Evolutionary conservation across 2,113 vertebrate genomes (phyloP).

Genomic region (Gymnorhina tibicen): DNA sequence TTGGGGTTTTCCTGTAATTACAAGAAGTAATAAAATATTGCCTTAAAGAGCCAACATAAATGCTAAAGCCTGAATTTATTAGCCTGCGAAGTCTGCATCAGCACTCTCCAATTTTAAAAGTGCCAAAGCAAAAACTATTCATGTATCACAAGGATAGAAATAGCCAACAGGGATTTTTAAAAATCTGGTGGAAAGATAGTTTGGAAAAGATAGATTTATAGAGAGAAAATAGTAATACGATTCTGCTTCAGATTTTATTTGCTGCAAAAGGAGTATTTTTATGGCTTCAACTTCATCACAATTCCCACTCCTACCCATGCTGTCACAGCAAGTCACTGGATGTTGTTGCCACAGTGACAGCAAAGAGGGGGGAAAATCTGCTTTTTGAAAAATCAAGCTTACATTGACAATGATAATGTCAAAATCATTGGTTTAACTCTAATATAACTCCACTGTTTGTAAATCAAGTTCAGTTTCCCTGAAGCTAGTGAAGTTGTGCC

Average conservation of each 20-base stretch:
- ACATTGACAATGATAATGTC: neutral
- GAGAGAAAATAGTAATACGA: neutral
- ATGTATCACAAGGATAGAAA: neutral
- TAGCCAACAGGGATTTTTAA: neutral
- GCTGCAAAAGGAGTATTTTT: neutral
- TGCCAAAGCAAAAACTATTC: neutral
- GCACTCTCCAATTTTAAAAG: neutral
- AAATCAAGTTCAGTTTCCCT: neutral
- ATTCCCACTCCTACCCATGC: neutral
- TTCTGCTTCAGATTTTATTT: neutral
- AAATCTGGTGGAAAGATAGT: neutral
- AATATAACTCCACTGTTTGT: neutral
- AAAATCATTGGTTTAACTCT: neutral
- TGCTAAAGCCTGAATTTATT: conserved; percentile 16
- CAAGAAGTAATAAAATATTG: neutral
- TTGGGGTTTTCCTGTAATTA: neutral
- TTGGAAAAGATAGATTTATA: neutral
- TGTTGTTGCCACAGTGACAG: neutral
- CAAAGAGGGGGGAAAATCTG: neutral
- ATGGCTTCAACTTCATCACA: neutral
- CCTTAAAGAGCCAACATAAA: conserved; percentile 7
- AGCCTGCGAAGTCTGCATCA: neutral
- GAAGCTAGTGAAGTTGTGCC: neutral
- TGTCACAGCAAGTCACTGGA: neutral
- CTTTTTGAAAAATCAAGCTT: neutral